Evolutionary conservation across 2,113 vertebrate species (phyloP).

Genomic region (Zosterops japonicus): DNA sequence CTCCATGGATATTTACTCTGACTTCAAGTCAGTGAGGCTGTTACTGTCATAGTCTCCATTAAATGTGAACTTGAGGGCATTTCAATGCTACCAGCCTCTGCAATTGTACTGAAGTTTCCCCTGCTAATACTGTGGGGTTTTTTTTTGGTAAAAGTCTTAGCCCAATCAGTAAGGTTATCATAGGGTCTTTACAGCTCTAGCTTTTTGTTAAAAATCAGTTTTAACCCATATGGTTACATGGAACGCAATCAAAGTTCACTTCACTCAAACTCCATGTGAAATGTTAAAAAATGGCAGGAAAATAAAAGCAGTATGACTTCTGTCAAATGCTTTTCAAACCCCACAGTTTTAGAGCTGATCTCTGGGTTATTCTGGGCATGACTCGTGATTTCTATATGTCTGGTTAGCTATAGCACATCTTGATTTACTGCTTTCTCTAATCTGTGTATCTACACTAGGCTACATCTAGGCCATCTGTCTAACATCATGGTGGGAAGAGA

Average conservation of each 20-base stretch:
- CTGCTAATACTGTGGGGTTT: background rate
- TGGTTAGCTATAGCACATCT: background rate
- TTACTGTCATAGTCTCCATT: background rate
- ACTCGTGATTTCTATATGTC: slow-evolving; percentile 25
- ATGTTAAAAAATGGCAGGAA: background rate
- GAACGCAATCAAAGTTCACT: background rate
- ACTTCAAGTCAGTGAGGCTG: background rate
- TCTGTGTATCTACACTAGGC: background rate
- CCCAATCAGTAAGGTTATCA: background rate
- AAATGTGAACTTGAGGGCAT: background rate
- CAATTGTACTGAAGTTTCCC: background rate
- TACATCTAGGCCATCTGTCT: background rate
- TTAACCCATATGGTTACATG: background rate
- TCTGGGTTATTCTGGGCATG: background rate
- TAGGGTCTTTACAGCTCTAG: background rate
- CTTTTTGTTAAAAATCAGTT: background rate
- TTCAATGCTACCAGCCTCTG: background rate
- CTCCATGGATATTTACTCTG: background rate
- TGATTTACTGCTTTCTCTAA: slow-evolving; percentile 17
- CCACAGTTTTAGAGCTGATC: background rate
- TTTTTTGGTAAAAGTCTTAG: background rate
- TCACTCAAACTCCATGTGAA: background rate
- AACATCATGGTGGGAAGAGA: background rate
- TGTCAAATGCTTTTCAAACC: background rate
- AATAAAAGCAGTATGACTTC: background rate